Conservation (phyloP, 2,113 vertebrate species). For the Paraplagusia blochii region DNA sequence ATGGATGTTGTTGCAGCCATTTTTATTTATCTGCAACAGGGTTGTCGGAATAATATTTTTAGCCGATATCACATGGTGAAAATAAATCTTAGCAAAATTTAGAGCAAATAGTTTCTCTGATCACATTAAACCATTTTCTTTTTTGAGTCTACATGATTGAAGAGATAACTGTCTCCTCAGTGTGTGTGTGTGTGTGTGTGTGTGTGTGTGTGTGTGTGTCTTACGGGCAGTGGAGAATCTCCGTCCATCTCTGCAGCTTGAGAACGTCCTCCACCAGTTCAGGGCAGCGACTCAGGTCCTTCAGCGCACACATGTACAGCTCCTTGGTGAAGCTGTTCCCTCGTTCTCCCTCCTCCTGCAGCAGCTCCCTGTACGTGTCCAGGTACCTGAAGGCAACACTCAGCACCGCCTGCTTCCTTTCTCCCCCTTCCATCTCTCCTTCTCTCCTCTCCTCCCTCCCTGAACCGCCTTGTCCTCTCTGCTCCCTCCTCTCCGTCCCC, state of each 20-base stretch:
- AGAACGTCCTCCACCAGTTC: constrained; percentile 89
- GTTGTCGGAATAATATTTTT: no score
- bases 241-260: constrained; percentile 84
- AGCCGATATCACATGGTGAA: no score
- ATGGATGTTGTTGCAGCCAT: neutral
- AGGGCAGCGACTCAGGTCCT: constrained; percentile 83
- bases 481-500: constrained; percentile 15
- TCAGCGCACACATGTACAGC: constrained; percentile 87
- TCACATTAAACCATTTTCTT: no score
- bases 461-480: constrained; percentile 12
- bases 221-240: constrained; percentile 77
- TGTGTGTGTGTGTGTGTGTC: constrained; percentile 27
- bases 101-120: no score
- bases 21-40: no score
- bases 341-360: constrained; percentile 90
- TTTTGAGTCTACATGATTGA: no score
- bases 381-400: constrained; percentile 88
- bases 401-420: constrained; percentile 87
- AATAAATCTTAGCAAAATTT: no score
- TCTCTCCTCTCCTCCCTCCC: constrained; percentile 34
- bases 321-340: constrained; percentile 89
- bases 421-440: constrained; percentile 56
- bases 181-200: neutral
- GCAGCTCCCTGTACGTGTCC: constrained; percentile 90
- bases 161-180: no score